A percentile compares a stretch with the other conserved stretches of the same genome.
phyloP scores from a whole-genome alignment of 2,888 invertebrate genomes.

The Apotomis betuletana region DNA sequence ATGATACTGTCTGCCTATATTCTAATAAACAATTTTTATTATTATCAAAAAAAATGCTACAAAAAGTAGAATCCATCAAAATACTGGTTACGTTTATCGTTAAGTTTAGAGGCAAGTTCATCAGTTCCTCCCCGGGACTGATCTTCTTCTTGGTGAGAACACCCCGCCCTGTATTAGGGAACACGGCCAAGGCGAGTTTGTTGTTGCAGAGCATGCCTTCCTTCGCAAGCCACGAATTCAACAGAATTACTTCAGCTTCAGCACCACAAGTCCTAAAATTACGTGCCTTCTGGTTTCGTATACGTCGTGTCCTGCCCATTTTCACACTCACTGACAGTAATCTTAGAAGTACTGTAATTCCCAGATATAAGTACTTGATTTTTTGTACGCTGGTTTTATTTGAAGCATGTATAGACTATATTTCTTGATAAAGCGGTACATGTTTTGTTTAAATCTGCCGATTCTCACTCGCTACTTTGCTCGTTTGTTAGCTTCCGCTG shows the following conservation, averaged over 20 bases:
- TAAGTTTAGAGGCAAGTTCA: constrained; percentile 84
- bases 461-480: constrained; percentile 82
- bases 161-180: constrained; percentile 89
- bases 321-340: constrained; percentile 1
- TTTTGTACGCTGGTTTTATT: not conserved
- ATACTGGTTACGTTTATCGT: constrained; percentile 84
- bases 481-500: constrained; percentile 69
- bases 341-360: not conserved
- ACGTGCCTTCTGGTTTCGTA: constrained; percentile 63
- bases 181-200: constrained; percentile 83
- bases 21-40: constrained; percentile 72
- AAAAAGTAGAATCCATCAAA: constrained; percentile 81
- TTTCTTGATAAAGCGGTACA: not conserved
- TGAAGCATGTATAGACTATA: not conserved
- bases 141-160: constrained; percentile 85
- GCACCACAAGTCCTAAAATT: constrained; percentile 66
- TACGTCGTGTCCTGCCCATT: constrained; percentile 82
- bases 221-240: constrained; percentile 81
- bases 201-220: constrained; percentile 83
- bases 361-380: not conserved
- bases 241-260: constrained; percentile 68
- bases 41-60: constrained; percentile 74
- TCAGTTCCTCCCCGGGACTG: constrained; percentile 82
- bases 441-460: constrained; percentile 76
- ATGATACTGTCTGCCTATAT: constrained; percentile 74